Conservation (phyloP, 2,797 vertebrate species). For the Otolemur crassicaudatus region DNA sequence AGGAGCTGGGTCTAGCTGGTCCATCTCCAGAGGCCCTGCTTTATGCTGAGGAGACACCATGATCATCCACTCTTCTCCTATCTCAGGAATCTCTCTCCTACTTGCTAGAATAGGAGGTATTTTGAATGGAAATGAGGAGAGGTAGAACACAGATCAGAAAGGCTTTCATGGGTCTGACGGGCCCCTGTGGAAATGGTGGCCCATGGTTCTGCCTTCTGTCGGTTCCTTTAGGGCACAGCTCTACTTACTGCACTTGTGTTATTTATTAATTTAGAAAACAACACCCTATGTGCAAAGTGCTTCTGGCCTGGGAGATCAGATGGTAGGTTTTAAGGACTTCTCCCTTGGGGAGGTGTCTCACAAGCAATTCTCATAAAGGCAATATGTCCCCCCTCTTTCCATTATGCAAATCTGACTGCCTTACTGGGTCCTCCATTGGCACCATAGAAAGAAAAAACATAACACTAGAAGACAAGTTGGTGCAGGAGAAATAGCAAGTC, state of each 20-base stretch:
- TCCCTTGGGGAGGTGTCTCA: constrained; percentile 23
- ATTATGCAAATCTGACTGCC: constrained; percentile 50
- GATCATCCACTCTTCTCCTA: not conserved
- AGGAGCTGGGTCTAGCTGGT: not conserved
- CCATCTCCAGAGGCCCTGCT: not conserved
- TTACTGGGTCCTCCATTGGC: not conserved
- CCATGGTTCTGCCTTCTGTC: not conserved
- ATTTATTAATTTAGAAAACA: constrained; percentile 70
- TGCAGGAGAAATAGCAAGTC: not conserved
- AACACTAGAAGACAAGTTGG: not conserved
- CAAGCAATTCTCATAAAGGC: constrained; percentile 58
- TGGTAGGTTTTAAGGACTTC: constrained; percentile 30
- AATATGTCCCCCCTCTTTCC: constrained; percentile 23
- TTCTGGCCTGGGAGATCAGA: constrained; percentile 61
- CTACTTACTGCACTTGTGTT: not conserved
- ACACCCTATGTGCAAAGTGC: constrained; percentile 23
- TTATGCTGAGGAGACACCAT: not conserved
- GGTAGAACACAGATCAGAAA: not conserved
- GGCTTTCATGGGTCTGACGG: not conserved
- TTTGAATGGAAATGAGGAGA: not conserved
- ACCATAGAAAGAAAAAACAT: constrained; percentile 47
- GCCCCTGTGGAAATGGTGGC: not conserved
- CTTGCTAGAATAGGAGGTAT: not conserved
- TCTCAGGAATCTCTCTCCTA: not conserved
- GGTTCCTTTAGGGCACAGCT: constrained; percentile 60